Conservation (phyloP, 2,113 vertebrate species). For the Euleptes europaea region DNA sequence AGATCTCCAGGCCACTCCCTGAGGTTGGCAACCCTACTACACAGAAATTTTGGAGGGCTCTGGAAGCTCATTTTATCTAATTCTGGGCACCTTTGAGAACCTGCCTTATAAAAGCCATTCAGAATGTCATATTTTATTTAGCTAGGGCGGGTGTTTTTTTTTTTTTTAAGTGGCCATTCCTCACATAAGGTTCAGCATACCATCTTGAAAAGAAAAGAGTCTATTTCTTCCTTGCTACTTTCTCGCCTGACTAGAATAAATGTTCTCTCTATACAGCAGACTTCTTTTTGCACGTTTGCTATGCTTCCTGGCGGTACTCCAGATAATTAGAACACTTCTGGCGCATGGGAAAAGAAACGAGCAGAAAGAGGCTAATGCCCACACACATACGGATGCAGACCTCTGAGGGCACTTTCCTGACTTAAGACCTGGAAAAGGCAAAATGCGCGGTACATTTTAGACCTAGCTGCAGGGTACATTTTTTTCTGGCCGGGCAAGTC, state of each 20-base stretch:
- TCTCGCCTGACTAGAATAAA: background rate
- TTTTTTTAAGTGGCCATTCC: background rate
- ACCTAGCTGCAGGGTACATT: too few relatives aligned
- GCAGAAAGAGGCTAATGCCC: background rate
- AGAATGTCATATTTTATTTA: conserved; percentile 37
- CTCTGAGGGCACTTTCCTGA: too few relatives aligned
- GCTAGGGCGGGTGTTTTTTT: conserved; percentile 16
- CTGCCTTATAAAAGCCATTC: conserved; percentile 21
- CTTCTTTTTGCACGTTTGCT: background rate
- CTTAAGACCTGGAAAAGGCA: too few relatives aligned
- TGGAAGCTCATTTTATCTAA: background rate
- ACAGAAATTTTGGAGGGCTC: background rate
- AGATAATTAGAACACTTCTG: background rate
- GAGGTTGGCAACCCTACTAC: background rate
- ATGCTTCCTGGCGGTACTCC: background rate
- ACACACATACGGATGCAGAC: too few relatives aligned
- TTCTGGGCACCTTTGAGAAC: conserved; percentile 22
- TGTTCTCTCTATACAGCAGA: conserved; percentile 1
- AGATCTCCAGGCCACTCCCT: background rate
- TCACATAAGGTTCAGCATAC: background rate
- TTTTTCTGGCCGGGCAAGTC: too few relatives aligned
- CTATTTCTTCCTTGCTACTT: too few relatives aligned
- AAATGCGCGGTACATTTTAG: too few relatives aligned
- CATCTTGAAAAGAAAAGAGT: too few relatives aligned
- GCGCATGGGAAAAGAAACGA: background rate